Percentiles rank a stretch among this genome's conserved stretches.
phyloP scores from a whole-genome alignment of 2,797 vertebrate genomes.

The Delichon dasypus region DNA sequence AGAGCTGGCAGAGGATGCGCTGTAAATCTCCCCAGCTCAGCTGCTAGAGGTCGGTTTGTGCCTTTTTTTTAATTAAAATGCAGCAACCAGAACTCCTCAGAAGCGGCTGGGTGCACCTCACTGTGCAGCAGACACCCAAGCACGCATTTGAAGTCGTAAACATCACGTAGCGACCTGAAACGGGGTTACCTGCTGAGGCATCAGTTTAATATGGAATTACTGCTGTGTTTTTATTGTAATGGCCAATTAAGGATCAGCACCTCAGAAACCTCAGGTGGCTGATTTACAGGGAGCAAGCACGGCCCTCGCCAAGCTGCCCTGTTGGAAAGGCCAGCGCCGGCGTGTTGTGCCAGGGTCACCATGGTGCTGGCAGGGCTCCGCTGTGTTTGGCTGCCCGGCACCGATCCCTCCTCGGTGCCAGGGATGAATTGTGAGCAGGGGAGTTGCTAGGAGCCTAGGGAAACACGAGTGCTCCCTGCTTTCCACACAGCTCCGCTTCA shows the following conservation, averaged over 20 bases:
- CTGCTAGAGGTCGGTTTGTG: background rate
- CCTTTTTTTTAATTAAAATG: constrained; percentile 20
- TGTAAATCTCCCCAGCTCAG: background rate
- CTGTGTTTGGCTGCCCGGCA: background rate
- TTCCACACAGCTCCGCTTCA: background rate
- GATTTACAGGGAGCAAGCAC: background rate
- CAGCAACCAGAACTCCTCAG: background rate
- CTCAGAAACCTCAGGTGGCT: constrained; percentile 42
- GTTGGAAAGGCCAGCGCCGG: background rate
- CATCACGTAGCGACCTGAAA: constrained; percentile 28
- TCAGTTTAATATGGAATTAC: constrained; percentile 18
- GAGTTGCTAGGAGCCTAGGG: background rate
- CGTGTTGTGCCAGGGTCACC: background rate
- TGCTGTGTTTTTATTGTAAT: constrained; percentile 39
- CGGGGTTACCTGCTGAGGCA: constrained; percentile 23
- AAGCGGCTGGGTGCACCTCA: background rate
- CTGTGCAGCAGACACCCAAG: background rate
- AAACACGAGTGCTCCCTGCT: constrained; percentile 11
- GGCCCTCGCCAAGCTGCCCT: background rate
- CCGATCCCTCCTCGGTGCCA: background rate
- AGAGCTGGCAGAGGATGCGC: background rate
- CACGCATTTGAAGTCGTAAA: background rate
- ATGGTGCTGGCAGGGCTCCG: background rate
- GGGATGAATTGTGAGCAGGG: background rate
- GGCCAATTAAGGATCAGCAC: constrained; percentile 47